A percentile compares a stretch with the other conserved stretches of the same genome.
Conservation (phyloP, 2,888 invertebrate species). For the Eupithecia subumbrata region DNA sequence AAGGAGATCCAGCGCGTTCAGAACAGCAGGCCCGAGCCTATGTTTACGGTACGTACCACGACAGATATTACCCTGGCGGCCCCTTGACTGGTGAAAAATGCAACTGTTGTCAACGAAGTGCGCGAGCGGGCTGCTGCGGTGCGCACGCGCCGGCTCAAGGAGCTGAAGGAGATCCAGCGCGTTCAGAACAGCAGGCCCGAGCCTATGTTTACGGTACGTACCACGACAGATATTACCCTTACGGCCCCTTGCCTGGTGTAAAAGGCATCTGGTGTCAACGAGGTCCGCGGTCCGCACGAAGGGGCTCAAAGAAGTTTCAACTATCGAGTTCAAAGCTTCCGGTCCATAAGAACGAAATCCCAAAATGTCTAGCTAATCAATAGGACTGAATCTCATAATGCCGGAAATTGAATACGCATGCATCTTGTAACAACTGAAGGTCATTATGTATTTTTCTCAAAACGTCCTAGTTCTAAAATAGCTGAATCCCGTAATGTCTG, state of each 20-base stretch:
- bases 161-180: conserved; percentile 91
- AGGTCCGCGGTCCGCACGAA: conserved; percentile 88
- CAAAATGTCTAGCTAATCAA: too few relatives aligned
- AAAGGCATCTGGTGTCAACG: conserved; percentile 69
- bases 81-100: conserved; percentile 75
- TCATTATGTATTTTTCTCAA: too few relatives aligned
- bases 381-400: too few relatives aligned
- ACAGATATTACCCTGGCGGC: conserved; percentile 61
- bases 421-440: too few relatives aligned
- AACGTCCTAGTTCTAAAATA: too few relatives aligned
- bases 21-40: conserved; percentile 87
- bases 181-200: conserved; percentile 87
- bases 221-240: conserved; percentile 48
- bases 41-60: conserved; percentile 86
- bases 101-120: conserved; percentile 66
- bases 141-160: conserved; percentile 91
- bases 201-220: conserved; percentile 88
- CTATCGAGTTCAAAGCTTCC: too few relatives aligned
- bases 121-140: conserved; percentile 80
- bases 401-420: too few relatives aligned
- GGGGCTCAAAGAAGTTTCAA: conserved; percentile 90
- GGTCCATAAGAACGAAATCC: too few relatives aligned
- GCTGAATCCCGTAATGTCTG: too few relatives aligned
- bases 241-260: conserved; percentile 75
- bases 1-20: conserved; percentile 91